These are phyloP conservation scores for Drosophila jambulina DNA, from an alignment of 1,140 invertebrate genomes.

Conservation along the genomic window DNA sequence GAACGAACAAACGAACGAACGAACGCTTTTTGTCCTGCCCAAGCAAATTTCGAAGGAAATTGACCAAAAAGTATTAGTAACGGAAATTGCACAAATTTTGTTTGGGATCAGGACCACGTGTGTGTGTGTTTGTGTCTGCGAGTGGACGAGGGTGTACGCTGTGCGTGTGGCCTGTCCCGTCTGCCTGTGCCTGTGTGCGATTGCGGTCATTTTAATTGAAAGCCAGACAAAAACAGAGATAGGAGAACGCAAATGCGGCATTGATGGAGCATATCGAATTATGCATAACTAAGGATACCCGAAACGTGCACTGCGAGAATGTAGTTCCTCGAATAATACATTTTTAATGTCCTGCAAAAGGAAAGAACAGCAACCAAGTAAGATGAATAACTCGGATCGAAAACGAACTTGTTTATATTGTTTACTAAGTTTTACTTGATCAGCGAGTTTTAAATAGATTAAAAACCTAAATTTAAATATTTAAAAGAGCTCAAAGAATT, in stretches of 20 bases:
- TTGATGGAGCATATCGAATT: constrained; percentile 78
- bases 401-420: neutral
- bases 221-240: constrained; percentile 68
- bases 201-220: constrained; percentile 77
- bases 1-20: constrained; percentile 14
- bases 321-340: neutral
- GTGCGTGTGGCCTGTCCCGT: constrained; percentile 10
- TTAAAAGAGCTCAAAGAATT: no score
- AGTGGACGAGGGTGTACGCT: neutral
- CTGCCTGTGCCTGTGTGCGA: constrained; percentile 30
- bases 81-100: constrained; percentile 80
- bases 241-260: constrained; percentile 46
- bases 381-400: neutral
- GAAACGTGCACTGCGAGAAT: constrained; percentile 22
- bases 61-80: constrained; percentile 81
- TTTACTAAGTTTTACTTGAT: no score
- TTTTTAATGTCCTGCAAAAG: neutral
- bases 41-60: constrained; percentile 71
- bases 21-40: constrained; percentile 44
- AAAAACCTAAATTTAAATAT: neutral
- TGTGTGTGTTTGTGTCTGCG: neutral
- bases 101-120: constrained; percentile 34
- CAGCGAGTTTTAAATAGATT: neutral
- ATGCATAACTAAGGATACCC: constrained; percentile 51
- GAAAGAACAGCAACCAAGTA: neutral